A percentile compares a stretch with the other conserved stretches of the same genome.
Evolutionary conservation across 2,888 invertebrate species (phyloP).

Genomic region (Caradrina kadenii): DNA sequence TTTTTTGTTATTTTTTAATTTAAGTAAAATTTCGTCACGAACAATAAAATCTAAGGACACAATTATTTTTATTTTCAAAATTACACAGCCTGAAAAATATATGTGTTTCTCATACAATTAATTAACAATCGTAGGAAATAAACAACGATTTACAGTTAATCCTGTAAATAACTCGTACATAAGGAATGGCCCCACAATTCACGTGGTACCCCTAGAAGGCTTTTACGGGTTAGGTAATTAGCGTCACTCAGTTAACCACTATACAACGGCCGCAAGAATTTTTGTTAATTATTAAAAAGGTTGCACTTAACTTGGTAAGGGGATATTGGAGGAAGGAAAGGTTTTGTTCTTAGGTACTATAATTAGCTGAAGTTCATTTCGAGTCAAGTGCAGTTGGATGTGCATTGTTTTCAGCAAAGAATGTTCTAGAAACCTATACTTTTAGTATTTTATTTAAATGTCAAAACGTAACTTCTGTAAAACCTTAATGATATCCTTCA

Average conservation of each 20-base stretch:
- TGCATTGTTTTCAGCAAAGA: slow-evolving; percentile 1
- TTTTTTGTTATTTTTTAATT: not conserved
- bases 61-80: not conserved
- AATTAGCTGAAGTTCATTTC: not conserved
- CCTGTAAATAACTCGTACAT: slow-evolving; percentile 75
- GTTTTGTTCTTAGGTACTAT: slow-evolving; percentile 8
- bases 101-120: slow-evolving; percentile 39
- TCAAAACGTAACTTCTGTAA: not conserved
- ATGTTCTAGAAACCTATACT: not conserved
- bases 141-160: slow-evolving; percentile 74
- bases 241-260: slow-evolving; percentile 90
- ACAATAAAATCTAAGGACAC: slow-evolving; percentile 11
- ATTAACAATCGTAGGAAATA: slow-evolving; percentile 69
- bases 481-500: not conserved
- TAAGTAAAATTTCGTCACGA: not conserved
- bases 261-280: slow-evolving; percentile 81
- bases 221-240: slow-evolving; percentile 89
- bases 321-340: slow-evolving; percentile 46
- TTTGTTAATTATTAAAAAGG: slow-evolving; percentile 90
- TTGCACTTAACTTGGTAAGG: slow-evolving; percentile 83
- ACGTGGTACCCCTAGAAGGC: slow-evolving; percentile 80
- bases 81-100: slow-evolving; percentile 35
- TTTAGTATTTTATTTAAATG: not conserved
- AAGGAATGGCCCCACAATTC: slow-evolving; percentile 82
- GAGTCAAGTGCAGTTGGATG: slow-evolving; percentile 25